Percentiles rank a stretch among this genome's conserved stretches.
phyloP scores from a whole-genome alignment of 2,888 invertebrate genomes.

The Beris morrisii region DNA sequence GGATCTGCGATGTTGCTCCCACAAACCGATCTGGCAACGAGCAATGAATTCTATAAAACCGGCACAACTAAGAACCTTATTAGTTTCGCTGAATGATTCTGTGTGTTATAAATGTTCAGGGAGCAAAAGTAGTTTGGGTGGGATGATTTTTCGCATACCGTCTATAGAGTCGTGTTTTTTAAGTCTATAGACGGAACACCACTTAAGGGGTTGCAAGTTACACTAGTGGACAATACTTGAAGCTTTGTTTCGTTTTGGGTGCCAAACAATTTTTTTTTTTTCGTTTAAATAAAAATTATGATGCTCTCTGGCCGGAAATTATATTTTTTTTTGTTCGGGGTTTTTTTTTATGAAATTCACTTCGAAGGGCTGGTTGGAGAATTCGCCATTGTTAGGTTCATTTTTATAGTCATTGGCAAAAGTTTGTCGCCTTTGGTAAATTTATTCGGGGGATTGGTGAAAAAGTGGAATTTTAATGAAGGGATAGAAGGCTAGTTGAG shows the following conservation, averaged over 20 bases:
- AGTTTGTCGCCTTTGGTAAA: constrained; percentile 22
- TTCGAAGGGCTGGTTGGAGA: too few species aligned
- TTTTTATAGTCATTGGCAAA: constrained; percentile 20
- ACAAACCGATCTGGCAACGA: constrained; percentile 2
- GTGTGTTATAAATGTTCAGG: background rate
- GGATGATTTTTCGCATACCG: background rate
- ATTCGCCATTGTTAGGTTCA: background rate
- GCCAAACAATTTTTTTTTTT: constrained; percentile 20
- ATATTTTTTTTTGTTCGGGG: background rate
- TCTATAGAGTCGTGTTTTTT: background rate
- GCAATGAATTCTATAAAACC: constrained; percentile 3
- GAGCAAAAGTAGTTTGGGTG: background rate
- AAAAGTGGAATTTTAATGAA: constrained; percentile 14
- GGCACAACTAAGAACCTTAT: constrained; percentile 17
- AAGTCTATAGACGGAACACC: too few species aligned
- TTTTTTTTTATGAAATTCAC: background rate
- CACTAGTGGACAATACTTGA: background rate
- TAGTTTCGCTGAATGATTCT: constrained; percentile 24
- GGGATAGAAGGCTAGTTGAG: too few species aligned
- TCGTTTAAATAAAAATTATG: constrained; percentile 8
- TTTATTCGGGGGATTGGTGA: background rate
- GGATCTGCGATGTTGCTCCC: constrained; percentile 13
- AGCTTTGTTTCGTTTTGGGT: background rate
- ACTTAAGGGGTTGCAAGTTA: background rate
- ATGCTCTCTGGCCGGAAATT: background rate